Evolutionary conservation across 2,113 vertebrate species (phyloP).

Genomic region (Lagopus leucura): DNA sequence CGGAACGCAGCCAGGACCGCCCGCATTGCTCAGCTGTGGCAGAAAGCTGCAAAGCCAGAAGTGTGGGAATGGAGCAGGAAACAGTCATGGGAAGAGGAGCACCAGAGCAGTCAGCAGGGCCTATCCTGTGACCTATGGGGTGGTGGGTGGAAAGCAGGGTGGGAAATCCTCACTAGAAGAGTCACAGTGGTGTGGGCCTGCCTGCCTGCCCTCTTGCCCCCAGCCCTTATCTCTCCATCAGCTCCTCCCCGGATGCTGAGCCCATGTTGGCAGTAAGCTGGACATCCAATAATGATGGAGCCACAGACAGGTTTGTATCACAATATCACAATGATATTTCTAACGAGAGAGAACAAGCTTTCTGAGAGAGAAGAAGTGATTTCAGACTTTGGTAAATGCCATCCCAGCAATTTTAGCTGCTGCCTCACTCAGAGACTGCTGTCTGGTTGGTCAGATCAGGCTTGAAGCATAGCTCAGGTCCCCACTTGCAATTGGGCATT

Average conservation of each 20-base stretch:
- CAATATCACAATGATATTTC: not conserved
- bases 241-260: no score
- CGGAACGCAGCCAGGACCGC: accelerated
- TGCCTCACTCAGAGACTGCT: not conserved
- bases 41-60: not conserved
- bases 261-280: accelerated
- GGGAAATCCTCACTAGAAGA: not conserved
- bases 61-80: accelerated
- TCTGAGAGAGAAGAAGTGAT: not conserved
- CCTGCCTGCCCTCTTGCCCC: no score
- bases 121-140: not conserved
- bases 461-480: not conserved
- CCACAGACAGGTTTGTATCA: not conserved
- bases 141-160: not conserved
- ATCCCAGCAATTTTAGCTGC: not conserved
- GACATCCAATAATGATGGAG: not conserved
- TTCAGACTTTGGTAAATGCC: not conserved
- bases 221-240: no score
- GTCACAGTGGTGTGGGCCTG: no score
- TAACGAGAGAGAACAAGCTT: not conserved
- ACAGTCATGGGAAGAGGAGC: not conserved
- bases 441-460: not conserved
- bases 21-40: accelerated
- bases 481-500: not conserved
- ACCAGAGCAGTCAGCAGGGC: not conserved